Percentiles rank a stretch among this genome's conserved stretches.
These are phyloP conservation scores for Vidua macroura DNA, from an alignment of 2,113 vertebrate genomes.

Conservation along the genomic window DNA sequence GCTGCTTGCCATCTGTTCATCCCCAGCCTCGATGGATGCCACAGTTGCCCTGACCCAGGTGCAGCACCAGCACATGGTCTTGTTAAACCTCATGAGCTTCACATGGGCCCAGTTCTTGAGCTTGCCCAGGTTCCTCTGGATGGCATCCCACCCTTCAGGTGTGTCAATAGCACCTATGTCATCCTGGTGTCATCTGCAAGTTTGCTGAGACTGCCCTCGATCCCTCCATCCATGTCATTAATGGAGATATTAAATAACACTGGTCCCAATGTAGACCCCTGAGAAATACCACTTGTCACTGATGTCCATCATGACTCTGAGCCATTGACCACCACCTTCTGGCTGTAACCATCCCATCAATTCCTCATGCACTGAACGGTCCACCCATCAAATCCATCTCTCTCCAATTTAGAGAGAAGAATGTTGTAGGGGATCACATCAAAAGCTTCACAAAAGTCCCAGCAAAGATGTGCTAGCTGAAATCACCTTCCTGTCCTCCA, in stretches of 20 bases:
- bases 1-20: background rate
- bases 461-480: background rate
- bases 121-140: background rate
- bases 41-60: background rate
- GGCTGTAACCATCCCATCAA: background rate
- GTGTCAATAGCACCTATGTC: background rate
- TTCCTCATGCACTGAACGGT: background rate
- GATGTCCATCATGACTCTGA: background rate
- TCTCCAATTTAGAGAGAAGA: background rate
- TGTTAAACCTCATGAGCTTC: background rate
- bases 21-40: background rate
- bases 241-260: background rate
- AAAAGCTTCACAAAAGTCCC: background rate
- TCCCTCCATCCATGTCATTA: background rate
- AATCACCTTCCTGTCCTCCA: background rate
- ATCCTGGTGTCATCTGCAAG: background rate
- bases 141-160: background rate
- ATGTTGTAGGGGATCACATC: background rate
- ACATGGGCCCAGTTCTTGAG: background rate
- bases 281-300: background rate
- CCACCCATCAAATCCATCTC: background rate
- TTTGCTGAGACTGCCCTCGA: background rate
- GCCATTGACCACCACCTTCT: background rate
- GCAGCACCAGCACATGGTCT: background rate
- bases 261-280: fast-evolving